These are phyloP conservation scores for Limnodromus scolopaceus DNA, from an alignment of 2,797 vertebrate species.

Conservation along the genomic window DNA sequence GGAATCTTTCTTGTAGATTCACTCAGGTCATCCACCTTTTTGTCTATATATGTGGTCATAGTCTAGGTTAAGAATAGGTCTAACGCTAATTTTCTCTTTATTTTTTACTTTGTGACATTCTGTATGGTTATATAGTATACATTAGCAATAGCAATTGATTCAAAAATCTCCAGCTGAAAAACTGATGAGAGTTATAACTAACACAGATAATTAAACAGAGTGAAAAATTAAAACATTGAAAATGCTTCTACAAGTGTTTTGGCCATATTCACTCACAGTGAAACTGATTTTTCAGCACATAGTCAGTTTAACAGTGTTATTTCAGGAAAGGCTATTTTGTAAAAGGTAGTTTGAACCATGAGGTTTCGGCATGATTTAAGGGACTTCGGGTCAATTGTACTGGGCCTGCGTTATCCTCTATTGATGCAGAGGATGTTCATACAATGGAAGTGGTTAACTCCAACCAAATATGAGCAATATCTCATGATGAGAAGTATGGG, in stretches of 20 bases:
- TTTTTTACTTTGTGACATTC: neutral
- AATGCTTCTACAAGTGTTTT: neutral
- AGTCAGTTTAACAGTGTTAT: neutral
- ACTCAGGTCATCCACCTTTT: neutral
- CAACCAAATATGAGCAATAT: neutral
- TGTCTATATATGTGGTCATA: neutral
- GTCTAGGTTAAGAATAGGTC: neutral
- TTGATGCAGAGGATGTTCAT: neutral
- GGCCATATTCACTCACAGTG: neutral
- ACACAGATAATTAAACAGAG: neutral
- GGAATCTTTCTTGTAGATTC: neutral
- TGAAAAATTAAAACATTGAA: neutral
- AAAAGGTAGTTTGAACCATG: neutral
- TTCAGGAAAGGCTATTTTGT: neutral
- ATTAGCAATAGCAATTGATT: neutral
- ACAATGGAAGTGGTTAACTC: neutral
- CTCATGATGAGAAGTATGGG: neutral
- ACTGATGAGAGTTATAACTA: neutral
- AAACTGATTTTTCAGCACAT: neutral
- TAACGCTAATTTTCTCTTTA: neutral
- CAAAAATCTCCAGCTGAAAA: neutral
- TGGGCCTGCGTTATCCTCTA: neutral
- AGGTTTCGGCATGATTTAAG: neutral
- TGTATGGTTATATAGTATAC: neutral
- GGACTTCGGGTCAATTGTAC: neutral